Evolutionary conservation across 1,140 invertebrate genomes (phyloP), one percentile per base, ranked within the genome.

Genomic region (Neodiprion virginianus): DNA sequence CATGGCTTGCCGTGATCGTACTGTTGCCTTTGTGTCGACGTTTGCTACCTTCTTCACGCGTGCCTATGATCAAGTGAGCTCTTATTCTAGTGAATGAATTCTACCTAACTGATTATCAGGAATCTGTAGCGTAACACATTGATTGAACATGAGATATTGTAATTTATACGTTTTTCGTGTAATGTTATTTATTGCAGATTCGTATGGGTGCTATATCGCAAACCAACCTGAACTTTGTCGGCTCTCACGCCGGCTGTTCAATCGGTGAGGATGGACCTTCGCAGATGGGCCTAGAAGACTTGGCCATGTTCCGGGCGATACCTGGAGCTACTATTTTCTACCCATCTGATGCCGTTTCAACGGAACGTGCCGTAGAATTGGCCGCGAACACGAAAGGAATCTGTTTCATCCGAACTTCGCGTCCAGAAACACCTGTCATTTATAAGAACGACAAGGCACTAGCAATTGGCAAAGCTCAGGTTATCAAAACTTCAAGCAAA

Each of bases 121-220:
- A 40, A 40, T 40, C 28, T 40, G 28, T 40, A 40, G 28, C 28
- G 5, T 40, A 40, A 5, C 28, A 40, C 28, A 0, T 40, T 40
- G 28, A 40, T 40, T 40, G 28, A 40, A 40, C 28, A 5, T 40
- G 28, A 40, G 28, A 40, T 40, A 40, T 40, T 40, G 28, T 40
- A 40, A 40, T 40, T 40, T 40, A 40, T 40, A 40, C 28, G 5
- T 40, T 40, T 40, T 40, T 40, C 28, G 28, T 2, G 28, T 40
- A 40, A 40, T 40, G 1, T 72, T 76, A 47, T 75, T 74, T 80
- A 76, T 79, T 86, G 3, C 79, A 97, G 93, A 96, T 99, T 80
- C 93, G 99, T 75, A 99, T 99, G 98, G 98, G 96, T 67, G 98
- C 98, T 17, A 98, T 99, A 82, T 99, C 98, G 49, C 97, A 99